Base-by-base conservation (phyloP, 1,140 invertebrate species). In the Pteromalus puparum region DNA sequence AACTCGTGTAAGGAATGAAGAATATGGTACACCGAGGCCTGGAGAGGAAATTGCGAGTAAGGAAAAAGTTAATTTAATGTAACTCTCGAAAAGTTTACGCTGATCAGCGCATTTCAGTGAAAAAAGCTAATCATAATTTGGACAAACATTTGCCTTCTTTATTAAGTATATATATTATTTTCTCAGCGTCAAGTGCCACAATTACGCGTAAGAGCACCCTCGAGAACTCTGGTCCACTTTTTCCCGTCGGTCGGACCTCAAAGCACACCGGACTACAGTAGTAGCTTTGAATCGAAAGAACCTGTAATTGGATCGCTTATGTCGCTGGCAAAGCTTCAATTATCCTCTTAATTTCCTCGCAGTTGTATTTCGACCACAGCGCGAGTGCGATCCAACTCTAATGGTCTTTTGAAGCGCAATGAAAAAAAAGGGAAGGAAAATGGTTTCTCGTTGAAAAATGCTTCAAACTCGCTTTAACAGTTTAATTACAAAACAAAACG, bases 321-420 rank as follows among this genome's bases (percentile, higher is more conserved):
- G 46, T 61, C 48, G 15, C 48, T 53, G 46, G 75, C 12, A 53
- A 77, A 77, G 46, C 75, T 61, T 77, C 75, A 77, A 53, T 77
- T 77, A 30, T 77, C n/a, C 46, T 77, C 46, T 48, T 61, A 42
- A 74, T 74, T 74, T 61, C 18, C 53, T 61, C 21, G 53, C 53
- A n/a, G 53, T 21, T 18, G 53, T 21, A 21, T 61, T n/a, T 61
- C 21, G 18, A 61, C 21, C 53, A 61, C 53, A 6, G 4, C 53
- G 53, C 18, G 53, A 21, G 21, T n/a, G 53, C 53, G 53, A n/a
- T 61, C 53, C 18, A 61, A n/a, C 15, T 61, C 18, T 21, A 61
- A 61, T 61, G 53, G 53, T 7, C 6, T 61, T 61, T 21, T 61
- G 6, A 61, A 61, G 53, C 4, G 18, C 5, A 21, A 6, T 21